Evolutionary conservation across 2,888 invertebrate genomes (phyloP).

Genomic region (Acheta domesticus): DNA sequence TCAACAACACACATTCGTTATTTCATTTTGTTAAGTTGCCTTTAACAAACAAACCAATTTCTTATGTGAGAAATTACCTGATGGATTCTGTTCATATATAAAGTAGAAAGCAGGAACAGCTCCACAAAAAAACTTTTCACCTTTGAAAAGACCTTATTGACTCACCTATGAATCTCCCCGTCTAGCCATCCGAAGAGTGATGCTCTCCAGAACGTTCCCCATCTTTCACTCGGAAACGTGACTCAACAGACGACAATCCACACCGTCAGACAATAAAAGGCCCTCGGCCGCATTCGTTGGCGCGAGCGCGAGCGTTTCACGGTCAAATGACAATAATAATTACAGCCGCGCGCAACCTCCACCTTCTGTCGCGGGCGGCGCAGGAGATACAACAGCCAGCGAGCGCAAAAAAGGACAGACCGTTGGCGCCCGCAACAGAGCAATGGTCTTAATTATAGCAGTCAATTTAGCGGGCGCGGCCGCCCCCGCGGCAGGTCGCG

Average conservation of each 20-base stretch:
- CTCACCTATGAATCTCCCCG: not conserved
- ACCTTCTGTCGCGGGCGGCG: not conserved
- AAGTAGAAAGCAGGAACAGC: not conserved
- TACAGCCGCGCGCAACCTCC: not conserved
- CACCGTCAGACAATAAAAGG: not conserved
- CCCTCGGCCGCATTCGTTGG: not conserved
- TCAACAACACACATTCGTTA: too few relatives aligned
- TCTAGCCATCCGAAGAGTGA: not conserved
- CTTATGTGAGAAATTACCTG: too few relatives aligned
- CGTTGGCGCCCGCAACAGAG: not conserved
- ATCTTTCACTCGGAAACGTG: not conserved
- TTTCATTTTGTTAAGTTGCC: too few relatives aligned
- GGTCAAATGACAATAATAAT: constrained; percentile 18
- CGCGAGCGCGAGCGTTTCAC: not conserved
- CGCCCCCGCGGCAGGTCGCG: not conserved
- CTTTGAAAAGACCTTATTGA: not conserved
- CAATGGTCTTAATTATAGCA: constrained; percentile 1
- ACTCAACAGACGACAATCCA: not conserved
- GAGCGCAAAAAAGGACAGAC: not conserved
- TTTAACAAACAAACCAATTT: too few relatives aligned
- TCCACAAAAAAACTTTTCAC: not conserved
- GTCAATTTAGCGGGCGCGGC: not conserved
- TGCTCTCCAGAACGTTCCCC: not conserved
- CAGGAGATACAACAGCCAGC: not conserved
- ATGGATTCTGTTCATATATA: too few relatives aligned